Evolutionary conservation across 2,113 vertebrate genomes (phyloP).

Genomic region (Anarhynchus alexandrinus): DNA sequence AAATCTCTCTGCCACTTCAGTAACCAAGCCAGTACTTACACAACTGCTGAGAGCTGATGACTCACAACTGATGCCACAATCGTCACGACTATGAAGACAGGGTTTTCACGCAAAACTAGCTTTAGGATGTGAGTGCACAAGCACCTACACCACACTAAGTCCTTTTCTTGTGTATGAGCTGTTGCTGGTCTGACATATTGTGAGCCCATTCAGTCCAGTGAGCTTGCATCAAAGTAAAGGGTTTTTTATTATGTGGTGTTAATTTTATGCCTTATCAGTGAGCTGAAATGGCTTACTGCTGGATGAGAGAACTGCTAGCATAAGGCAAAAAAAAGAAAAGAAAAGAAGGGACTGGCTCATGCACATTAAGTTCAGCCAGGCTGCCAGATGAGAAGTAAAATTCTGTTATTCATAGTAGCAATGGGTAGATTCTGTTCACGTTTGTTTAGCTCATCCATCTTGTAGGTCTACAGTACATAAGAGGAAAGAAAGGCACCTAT

Average conservation of each 20-base stretch:
- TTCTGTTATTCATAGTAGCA: not conserved
- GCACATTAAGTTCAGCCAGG: not conserved
- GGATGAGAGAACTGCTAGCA: not conserved
- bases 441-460: not conserved
- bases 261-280: not conserved
- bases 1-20: not conserved
- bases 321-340: not conserved
- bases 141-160: not conserved
- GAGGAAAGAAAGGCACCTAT: not conserved
- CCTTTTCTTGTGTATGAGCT: not conserved
- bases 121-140: not conserved
- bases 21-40: not conserved
- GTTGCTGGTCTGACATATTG: no score
- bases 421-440: not conserved
- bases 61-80: not conserved
- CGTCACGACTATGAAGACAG: accelerated
- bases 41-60: not conserved
- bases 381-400: not conserved
- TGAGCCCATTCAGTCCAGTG: not conserved
- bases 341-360: not conserved
- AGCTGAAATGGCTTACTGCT: not conserved
- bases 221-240: not conserved
- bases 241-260: not conserved
- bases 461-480: not conserved
- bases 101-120: not conserved